Conservation (phyloP, 2,888 invertebrate species). For the Ethmia dodecea region DNA sequence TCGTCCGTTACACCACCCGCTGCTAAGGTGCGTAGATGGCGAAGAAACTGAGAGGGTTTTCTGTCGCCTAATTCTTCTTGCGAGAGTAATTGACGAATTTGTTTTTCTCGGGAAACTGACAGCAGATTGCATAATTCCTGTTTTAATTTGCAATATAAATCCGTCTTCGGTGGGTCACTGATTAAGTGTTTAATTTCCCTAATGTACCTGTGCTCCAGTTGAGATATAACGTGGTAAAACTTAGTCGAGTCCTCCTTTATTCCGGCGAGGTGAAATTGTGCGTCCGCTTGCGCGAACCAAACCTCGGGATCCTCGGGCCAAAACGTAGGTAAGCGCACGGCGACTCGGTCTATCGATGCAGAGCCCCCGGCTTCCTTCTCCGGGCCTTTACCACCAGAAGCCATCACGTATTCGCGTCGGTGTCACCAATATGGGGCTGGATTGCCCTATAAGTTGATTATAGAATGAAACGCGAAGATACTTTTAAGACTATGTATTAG, state of each 20-base stretch:
- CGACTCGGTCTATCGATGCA: background rate
- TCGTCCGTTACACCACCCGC: background rate
- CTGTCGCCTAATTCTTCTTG: conserved; percentile 12
- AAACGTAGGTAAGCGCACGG: background rate
- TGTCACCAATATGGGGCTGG: too few relatives aligned
- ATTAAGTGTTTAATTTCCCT: conserved; percentile 2
- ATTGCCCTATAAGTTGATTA: too few relatives aligned
- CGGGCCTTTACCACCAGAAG: too few relatives aligned
- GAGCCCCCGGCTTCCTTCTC: too few relatives aligned
- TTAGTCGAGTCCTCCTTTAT: conserved; percentile 22
- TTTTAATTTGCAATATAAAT: background rate
- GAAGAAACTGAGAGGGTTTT: conserved; percentile 3
- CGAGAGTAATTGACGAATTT: conserved; percentile 5
- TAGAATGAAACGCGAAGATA: too few relatives aligned
- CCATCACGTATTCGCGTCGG: too few relatives aligned
- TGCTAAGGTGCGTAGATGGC: background rate
- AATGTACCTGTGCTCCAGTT: background rate
- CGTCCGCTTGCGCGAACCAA: conserved; percentile 2
- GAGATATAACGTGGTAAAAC: conserved; percentile 12
- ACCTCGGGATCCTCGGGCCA: background rate
- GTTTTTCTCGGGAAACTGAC: conserved; percentile 3
- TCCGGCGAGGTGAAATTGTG: conserved; percentile 6
- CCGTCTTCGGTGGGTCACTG: background rate
- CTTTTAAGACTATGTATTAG: too few relatives aligned
- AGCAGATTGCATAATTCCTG: background rate